Conservation (phyloP, 1,140 invertebrate species). For the Lethrus apterus region DNA sequence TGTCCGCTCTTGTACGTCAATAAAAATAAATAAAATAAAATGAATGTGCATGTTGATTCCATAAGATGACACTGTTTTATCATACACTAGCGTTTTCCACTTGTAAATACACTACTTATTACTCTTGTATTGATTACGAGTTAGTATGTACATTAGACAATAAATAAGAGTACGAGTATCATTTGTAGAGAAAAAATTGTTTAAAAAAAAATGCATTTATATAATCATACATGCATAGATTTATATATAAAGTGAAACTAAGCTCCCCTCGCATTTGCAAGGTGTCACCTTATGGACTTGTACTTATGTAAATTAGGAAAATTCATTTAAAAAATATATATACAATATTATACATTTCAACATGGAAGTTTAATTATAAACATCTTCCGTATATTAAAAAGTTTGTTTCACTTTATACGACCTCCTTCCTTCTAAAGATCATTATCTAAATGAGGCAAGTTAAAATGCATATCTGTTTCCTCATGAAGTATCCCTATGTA, state of each 20-base stretch:
- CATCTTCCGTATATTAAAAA: slow-evolving; percentile 11
- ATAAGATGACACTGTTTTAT: slow-evolving; percentile 22
- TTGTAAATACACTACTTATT: slow-evolving; percentile 12
- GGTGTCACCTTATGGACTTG: slow-evolving; percentile 7
- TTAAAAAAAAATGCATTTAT: neutral
- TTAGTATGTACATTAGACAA: slow-evolving; percentile 12
- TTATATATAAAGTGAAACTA: neutral
- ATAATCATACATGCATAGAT: neutral
- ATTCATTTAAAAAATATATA: slow-evolving; percentile 14
- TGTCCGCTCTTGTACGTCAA: slow-evolving; percentile 33
- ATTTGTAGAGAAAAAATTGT: slow-evolving; percentile 9
- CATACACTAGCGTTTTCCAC: no score
- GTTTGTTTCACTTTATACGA: slow-evolving; percentile 2
- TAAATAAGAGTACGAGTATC: slow-evolving; percentile 9
- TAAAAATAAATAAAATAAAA: slow-evolving; percentile 16
- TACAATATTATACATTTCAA: slow-evolving; percentile 16
- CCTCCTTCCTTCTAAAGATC: no score
- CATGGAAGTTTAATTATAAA: slow-evolving; percentile 16
- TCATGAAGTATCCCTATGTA: no score
- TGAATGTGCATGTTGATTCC: slow-evolving; percentile 29
- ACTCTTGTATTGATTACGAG: slow-evolving; percentile 7
- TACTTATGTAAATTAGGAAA: slow-evolving; percentile 16
- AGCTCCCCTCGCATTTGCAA: no score
- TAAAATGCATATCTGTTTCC: no score
- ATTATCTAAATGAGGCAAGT: no score